Base-by-base conservation (phyloP, 2,888 invertebrate genomes). In the Pilophorus perplexus region DNA sequence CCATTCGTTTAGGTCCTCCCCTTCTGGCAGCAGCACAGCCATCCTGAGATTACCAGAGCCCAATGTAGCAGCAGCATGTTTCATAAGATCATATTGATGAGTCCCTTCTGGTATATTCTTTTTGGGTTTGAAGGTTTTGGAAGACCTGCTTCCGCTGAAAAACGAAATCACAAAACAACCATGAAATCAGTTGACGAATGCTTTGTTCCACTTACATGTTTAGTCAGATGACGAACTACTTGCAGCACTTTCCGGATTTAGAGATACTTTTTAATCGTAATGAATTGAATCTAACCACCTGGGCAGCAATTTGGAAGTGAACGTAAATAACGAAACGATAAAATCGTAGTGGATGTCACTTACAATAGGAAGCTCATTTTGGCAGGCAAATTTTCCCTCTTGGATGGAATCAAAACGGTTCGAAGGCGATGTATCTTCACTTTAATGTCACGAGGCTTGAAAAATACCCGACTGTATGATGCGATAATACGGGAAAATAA, bases 1-100 rank as follows among this genome's bases (percentile, higher is more conserved):
- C 99, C 99, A 99, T 82, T 99, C 99, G 76, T 99, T 98, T 71
- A 96, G 84, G 80, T 99, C 99, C 80, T 99, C 99, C 37, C 99
- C 98, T 78, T 97, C 97, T 0, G 98, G 98, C 73, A 98, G 81
- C 84, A 93, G 89, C 64, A 99, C 98, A 46, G 98, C 99, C 70
- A 95, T 84, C 70, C 97, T 83, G 72, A 99, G 82, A 81, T 98
- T 98, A 22, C 97, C 98, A 50, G 96, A 97, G 66, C 98, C 99
- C 44, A 99, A 81, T 0, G 99, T 99, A 67, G 96, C 95, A 1
- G 96, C 96, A n/a, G 94, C 94, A 83, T 95, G 96, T 81, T 96
- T 93, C 96, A 97, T 96, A 78, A 98, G 82, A 79, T 98, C 97
- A 87, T 96, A 95, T 78, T 97, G 97, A 81, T 96, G 96, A 44